Conservation (phyloP, 1,140 invertebrate species). For the Drosophila asahinai region DNA sequence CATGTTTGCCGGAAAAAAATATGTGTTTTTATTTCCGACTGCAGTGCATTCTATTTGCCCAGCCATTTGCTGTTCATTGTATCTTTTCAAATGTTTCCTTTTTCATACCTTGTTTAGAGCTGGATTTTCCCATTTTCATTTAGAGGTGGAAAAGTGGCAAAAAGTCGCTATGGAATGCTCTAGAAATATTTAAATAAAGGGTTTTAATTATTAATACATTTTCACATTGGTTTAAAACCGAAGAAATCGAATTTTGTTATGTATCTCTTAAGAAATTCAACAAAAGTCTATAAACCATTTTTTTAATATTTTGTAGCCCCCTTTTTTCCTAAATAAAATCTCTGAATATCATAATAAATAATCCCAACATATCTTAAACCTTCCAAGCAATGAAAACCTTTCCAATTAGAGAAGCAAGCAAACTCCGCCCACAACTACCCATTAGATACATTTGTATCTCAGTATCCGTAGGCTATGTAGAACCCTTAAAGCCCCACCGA, state of each 20-base stretch:
- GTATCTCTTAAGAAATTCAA: too few relatives aligned
- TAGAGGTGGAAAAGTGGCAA: not conserved
- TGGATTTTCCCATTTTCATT: not conserved
- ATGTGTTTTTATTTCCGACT: conserved; percentile 18
- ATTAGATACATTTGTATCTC: conserved; percentile 25
- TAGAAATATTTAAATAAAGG: too few relatives aligned
- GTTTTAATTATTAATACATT: too few relatives aligned
- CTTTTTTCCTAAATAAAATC: not conserved
- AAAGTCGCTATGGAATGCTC: too few relatives aligned
- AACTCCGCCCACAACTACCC: not conserved
- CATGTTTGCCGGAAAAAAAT: conserved; percentile 50
- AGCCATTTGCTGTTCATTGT: conserved; percentile 21
- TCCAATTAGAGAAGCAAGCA: not conserved
- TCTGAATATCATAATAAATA: not conserved
- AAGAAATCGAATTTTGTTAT: too few relatives aligned
- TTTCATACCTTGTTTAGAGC: conserved; percentile 10
- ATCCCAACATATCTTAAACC: not conserved
- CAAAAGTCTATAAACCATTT: too few relatives aligned
- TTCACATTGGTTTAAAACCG: too few relatives aligned
- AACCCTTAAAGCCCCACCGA: conserved; percentile 31
- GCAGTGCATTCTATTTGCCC: conserved; percentile 17
- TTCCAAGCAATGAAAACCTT: not conserved
- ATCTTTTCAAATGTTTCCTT: conserved; percentile 4
- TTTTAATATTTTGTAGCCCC: too few relatives aligned
- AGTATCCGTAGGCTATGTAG: conserved; percentile 4